phyloP scores from a whole-genome alignment of 2,888 invertebrate genomes.

The Phyllotreta striolata region DNA sequence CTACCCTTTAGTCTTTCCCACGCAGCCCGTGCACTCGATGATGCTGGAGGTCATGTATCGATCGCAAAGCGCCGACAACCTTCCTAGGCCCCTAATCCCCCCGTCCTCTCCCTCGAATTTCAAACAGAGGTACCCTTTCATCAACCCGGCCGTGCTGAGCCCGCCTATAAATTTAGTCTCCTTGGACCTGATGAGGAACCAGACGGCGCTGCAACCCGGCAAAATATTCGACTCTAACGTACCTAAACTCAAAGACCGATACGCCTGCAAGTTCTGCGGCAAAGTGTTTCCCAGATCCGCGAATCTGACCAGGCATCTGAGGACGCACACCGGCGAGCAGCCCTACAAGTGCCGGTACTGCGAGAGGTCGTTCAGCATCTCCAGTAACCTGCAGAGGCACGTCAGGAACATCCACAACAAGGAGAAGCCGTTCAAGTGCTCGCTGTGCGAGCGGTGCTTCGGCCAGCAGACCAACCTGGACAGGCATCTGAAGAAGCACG shows the following conservation, averaged over 20 bases:
- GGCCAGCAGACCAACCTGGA: slow-evolving; percentile 99
- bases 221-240: slow-evolving; percentile 64
- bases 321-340: slow-evolving; percentile 98
- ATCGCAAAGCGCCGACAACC: slow-evolving; percentile 66
- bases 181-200: slow-evolving; percentile 68
- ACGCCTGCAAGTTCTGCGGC: slow-evolving; percentile 97
- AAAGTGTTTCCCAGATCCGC: slow-evolving; percentile 97
- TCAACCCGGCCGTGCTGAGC: slow-evolving; percentile 61
- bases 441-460: slow-evolving; percentile 96
- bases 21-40: slow-evolving; percentile 73
- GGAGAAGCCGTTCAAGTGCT: slow-evolving; percentile 97
- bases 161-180: slow-evolving; percentile 62
- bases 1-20: slow-evolving; percentile 65
- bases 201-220: slow-evolving; percentile 53
- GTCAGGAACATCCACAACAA: slow-evolving; percentile 99
- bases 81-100: slow-evolving; percentile 67
- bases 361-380: slow-evolving; percentile 98
- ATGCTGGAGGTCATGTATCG: slow-evolving; percentile 76
- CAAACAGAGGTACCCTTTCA: slow-evolving; percentile 61
- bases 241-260: slow-evolving; percentile 83
- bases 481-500: slow-evolving; percentile 97
- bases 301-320: slow-evolving; percentile 93
- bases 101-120: slow-evolving; percentile 63
- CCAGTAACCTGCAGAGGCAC: slow-evolving; percentile 97
- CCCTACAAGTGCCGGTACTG: slow-evolving; percentile 99